Evolutionary conservation across 2,113 vertebrate species (phyloP).

Genomic region (Arvicanthis niloticus): DNA sequence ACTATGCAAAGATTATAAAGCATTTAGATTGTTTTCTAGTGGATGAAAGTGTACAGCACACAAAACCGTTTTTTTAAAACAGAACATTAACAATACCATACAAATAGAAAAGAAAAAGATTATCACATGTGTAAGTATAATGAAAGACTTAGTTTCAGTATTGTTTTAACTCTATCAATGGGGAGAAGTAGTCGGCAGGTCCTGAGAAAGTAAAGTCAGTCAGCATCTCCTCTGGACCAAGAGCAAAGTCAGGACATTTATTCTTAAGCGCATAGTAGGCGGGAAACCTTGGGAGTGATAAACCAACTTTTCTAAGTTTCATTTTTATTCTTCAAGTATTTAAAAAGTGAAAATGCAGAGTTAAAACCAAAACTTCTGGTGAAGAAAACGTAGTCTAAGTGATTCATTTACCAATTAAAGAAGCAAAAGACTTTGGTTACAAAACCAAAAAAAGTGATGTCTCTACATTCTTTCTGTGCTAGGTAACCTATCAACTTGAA

Average conservation of each 20-base stretch:
- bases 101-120: neutral
- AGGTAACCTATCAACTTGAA: slow-evolving; percentile 22
- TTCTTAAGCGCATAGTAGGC: neutral
- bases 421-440: neutral
- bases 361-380: neutral
- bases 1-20: neutral
- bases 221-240: neutral
- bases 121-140: neutral
- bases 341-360: neutral
- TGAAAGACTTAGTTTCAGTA: neutral
- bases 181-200: neutral
- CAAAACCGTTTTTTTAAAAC: neutral
- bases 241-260: neutral
- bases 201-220: neutral
- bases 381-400: neutral
- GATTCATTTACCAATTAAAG: neutral
- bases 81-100: neutral
- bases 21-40: slow-evolving; percentile 10
- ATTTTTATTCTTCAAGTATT: neutral
- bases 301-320: neutral
- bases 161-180: neutral
- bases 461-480: neutral
- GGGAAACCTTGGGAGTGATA: neutral
- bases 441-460: neutral
- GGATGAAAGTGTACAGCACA: neutral